Evolutionary conservation across 2,113 vertebrate species (phyloP), one percentile per base, ranked within the genome.

Genomic region (Poeciliopsis turrubarensis): DNA sequence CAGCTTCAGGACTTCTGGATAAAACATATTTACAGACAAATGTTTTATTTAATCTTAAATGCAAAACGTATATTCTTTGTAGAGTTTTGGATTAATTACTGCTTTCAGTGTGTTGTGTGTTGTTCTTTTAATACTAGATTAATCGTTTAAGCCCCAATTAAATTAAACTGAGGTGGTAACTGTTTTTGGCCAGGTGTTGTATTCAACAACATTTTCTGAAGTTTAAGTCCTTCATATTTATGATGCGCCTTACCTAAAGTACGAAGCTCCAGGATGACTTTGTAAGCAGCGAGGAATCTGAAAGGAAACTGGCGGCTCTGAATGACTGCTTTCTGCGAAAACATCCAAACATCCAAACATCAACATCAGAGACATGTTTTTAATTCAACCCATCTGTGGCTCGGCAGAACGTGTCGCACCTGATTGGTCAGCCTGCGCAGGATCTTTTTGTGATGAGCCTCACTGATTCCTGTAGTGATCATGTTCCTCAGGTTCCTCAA

Each of bases 401-500:
- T 47, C 44, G 10, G 0, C 15, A 29, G 15, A 25, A 7, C 25
- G 2, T 1, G 61, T 29, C 34, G 73, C 27, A 97, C 97, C 93
- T 92, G 86, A 13, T 94, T 86, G 72, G 94, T 93, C 74, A 98
- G 94, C 60, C 91, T 92, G 77, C 79, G 72, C 31, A 96, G 92
- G 68, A 97, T 83, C 63, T 92, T 89, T 2, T 77, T 80, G 8
- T 98, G 97, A 91, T 97, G 96, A 19, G 19, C 80, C 25, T 91
- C 72, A n/a, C 96, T 96, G 90, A 98, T 94, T 22, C 96, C 95
- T 7, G 76, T 77, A 1, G 64, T 83, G 68, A 97, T 94, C 90
- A 98, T 89, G 91, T 94, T 97, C 70, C 96, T 89, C 81, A 98
- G 90, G 83, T 98, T 98, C 85, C 96, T 94, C 87, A 98, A 88